A percentile compares a stretch with the other conserved stretches of the same genome.
Conservation (phyloP, 2,797 vertebrate species). For the Leuciscus waleckii region DNA sequence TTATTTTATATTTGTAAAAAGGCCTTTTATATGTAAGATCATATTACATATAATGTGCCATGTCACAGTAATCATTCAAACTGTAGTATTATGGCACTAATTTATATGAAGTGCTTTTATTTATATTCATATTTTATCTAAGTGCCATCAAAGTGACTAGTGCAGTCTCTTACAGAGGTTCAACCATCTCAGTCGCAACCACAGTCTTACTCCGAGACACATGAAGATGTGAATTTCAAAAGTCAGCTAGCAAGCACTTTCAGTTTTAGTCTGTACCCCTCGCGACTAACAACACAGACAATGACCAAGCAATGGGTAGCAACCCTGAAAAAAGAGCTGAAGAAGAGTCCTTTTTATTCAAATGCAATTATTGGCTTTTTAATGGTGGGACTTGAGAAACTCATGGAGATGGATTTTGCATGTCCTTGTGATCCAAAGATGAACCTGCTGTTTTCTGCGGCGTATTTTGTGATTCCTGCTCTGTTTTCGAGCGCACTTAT, state of each 20-base stretch:
- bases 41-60: neutral
- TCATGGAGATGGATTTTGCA: neutral
- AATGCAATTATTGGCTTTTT: neutral
- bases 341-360: neutral
- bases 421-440: neutral
- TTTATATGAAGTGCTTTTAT: neutral
- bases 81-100: too few species aligned
- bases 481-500: neutral
- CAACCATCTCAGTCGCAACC: neutral
- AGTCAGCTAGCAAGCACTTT: neutral
- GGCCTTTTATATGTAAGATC: neutral
- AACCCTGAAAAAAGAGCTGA: neutral
- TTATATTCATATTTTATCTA: neutral
- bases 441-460: neutral
- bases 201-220: neutral
- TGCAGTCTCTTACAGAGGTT: neutral
- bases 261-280: neutral
- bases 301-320: neutral
- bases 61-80: neutral
- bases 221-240: neutral
- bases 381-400: conserved; percentile 12
- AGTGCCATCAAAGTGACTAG: neutral
- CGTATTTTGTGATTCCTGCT: conserved; percentile 14
- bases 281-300: neutral
- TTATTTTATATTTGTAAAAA: neutral